Evolutionary conservation across 2,888 invertebrate species (phyloP).

Genomic region (Acronicta aceris): DNA sequence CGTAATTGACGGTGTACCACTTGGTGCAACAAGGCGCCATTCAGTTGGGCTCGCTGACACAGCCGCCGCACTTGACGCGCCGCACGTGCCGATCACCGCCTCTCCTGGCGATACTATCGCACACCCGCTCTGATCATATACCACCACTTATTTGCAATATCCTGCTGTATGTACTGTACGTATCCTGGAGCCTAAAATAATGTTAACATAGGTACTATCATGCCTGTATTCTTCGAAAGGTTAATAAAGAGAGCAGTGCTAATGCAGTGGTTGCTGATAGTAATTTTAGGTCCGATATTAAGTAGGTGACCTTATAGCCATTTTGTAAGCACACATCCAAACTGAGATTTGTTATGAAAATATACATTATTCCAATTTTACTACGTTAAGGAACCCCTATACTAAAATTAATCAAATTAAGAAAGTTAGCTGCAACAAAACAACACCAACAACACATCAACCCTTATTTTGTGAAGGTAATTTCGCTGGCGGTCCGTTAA

Average conservation of each 20-base stretch:
- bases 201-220: not conserved
- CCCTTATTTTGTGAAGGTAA: conserved; percentile 78
- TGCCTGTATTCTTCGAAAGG: too few relatives aligned
- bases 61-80: conserved; percentile 77
- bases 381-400: conserved; percentile 52
- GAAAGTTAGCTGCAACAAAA: conserved; percentile 75
- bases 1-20: conserved; percentile 78
- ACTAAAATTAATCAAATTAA: conserved; percentile 81
- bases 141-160: conserved; percentile 30
- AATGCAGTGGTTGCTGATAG: too few relatives aligned
- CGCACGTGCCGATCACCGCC: conserved; percentile 86
- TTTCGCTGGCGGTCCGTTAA: conserved; percentile 72
- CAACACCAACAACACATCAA: conserved; percentile 63
- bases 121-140: conserved; percentile 49
- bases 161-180: conserved; percentile 2
- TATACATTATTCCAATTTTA: conserved; percentile 57
- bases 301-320: not conserved
- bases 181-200: conserved; percentile 1
- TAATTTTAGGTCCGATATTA: not conserved
- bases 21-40: conserved; percentile 69
- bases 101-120: conserved; percentile 80
- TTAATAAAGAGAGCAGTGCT: too few relatives aligned
- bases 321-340: too few relatives aligned
- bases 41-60: conserved; percentile 74
- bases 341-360: not conserved